Base-by-base conservation (phyloP, 1,140 invertebrate species). In the Myzus persicae region DNA sequence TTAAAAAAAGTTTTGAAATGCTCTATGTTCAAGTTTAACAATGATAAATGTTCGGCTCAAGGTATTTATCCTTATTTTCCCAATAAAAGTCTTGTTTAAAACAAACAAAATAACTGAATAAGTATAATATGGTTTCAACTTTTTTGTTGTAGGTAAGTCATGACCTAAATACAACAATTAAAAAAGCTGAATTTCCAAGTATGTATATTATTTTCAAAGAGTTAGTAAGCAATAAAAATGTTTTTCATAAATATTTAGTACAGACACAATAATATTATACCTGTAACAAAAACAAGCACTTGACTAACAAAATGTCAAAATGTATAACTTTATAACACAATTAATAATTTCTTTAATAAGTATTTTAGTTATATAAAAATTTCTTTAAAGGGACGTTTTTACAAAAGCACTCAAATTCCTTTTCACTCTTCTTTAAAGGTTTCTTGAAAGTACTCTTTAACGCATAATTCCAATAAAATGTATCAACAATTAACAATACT, bases 171-270 rank as follows among this genome's bases (percentile, higher is more conserved):
- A 88, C 20, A 88, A 48, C 31, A 46, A 88, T 48, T 88, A 46
- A 88, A 48, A n/a, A 88, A 36, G 26, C 46, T 87, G 46, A 44
- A n/a, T 48, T 48, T 76, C 20, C 42, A 46, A 76, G 14, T 76
- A 76, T 76, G 14, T 76, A 76, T 76, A 46, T n/a, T 48, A 88
- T 88, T 46, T 88, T 36, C 18, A 88, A 88, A 88, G 85, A 26
- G 22, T 48, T 48, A 20, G 18, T 48, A 36, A 88, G 38, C 18
- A 48, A 46, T 48, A 88, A 48, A 44, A 88, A 88, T 48, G 18
- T 84, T 36, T 40, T 44, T 44, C 44, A n/a, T 85, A 88, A 46
- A n/a, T 46, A 87, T 46, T 20, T 46, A 46, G 18, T 18, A 88
- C 18, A 48, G 1, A 36, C 59, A n/a, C n/a, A 76, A 76, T 51